These are phyloP conservation scores for Berghia stephanieae DNA, from an alignment of 1,140 invertebrate species.

Conservation along the genomic window DNA sequence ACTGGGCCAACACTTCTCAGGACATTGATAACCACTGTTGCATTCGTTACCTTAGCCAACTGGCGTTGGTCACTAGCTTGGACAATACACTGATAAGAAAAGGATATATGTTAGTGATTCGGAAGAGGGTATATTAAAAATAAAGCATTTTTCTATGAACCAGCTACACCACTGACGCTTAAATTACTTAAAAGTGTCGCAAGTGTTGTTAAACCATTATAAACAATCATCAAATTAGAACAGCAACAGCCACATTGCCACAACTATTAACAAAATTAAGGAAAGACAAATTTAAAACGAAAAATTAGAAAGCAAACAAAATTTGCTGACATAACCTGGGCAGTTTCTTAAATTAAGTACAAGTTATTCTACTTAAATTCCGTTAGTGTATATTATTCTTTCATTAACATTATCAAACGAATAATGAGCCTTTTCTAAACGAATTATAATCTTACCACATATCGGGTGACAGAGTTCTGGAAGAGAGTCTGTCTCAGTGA, in stretches of 20 bases:
- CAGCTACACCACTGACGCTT: too few species aligned
- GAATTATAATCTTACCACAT: constrained; percentile 33
- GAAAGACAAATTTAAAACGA: too few species aligned
- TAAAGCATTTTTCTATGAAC: too few species aligned
- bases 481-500: constrained; percentile 35
- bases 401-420: too few species aligned
- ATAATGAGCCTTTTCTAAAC: not conserved
- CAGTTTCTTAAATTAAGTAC: not conserved
- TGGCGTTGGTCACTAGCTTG: constrained; percentile 39
- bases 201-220: too few species aligned
- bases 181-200: too few species aligned
- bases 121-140: too few species aligned
- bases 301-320: not conserved
- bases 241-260: too few species aligned
- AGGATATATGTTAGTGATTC: too few species aligned
- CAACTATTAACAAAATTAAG: too few species aligned
- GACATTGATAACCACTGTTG: constrained; percentile 38
- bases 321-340: constrained; percentile 3
- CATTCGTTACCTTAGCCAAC: constrained; percentile 7
- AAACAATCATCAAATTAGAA: too few species aligned
- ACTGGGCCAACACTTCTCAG: constrained; percentile 34
- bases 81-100: constrained; percentile 35
- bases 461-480: constrained; percentile 33
- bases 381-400: too few species aligned
- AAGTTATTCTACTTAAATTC: not conserved